phyloP scores from a whole-genome alignment of 2,113 vertebrate genomes.

The Myotis lucifugus region DNA sequence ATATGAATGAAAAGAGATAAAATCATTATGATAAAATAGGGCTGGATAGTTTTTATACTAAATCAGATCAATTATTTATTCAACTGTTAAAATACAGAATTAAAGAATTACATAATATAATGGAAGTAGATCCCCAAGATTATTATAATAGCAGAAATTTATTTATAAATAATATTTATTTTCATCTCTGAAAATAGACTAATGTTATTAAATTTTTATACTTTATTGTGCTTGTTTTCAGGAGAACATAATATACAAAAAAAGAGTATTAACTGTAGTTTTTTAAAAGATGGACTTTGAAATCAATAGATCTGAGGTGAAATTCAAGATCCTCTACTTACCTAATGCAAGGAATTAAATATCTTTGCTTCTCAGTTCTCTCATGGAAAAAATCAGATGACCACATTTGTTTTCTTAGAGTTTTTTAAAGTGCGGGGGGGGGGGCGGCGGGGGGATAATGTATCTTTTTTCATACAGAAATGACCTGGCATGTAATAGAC shows the following conservation, averaged over 20 bases:
- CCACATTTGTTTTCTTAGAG: neutral
- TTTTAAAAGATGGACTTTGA: neutral
- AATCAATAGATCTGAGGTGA: neutral
- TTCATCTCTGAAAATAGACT: neutral
- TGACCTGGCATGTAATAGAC: neutral
- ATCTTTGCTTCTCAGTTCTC: neutral
- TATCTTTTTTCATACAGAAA: neutral
- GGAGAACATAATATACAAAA: neutral
- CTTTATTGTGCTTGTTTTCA: neutral
- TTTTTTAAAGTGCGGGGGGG: neutral
- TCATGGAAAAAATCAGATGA: neutral
- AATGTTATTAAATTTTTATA: neutral
- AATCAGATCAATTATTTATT: neutral
- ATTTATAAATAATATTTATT: neutral
- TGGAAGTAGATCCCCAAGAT: neutral
- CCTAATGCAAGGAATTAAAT: neutral
- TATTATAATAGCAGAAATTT: conserved; percentile 25
- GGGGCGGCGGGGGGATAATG: neutral
- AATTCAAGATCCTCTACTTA: neutral
- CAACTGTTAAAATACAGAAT: neutral
- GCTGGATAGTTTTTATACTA: neutral
- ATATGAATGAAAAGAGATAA: neutral
- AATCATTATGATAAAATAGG: conserved; percentile 4
- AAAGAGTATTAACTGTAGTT: neutral
- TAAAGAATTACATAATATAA: neutral